These are phyloP conservation scores for Blennius ocellaris DNA, from an alignment of 2,113 vertebrate genomes.

Conservation along the genomic window DNA sequence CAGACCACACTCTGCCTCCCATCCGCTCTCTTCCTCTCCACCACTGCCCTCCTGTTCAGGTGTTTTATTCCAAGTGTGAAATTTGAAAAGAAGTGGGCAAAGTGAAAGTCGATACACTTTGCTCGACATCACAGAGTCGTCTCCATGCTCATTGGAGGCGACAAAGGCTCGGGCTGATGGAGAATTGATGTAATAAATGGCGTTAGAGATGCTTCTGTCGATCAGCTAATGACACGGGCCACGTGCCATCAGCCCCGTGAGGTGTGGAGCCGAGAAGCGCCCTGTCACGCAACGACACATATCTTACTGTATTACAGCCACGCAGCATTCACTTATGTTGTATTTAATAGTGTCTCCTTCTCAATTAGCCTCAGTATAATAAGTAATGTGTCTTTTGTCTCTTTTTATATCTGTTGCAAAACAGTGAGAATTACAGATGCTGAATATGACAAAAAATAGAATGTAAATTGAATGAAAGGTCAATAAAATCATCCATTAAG, in stretches of 20 bases:
- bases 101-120: slow-evolving; percentile 48
- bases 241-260: background rate
- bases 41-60: background rate
- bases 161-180: slow-evolving; percentile 17
- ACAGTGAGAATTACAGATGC: too few species aligned
- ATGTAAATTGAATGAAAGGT: too few species aligned
- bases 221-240: slow-evolving; percentile 21
- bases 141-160: slow-evolving; percentile 20
- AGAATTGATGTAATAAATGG: slow-evolving; percentile 45
- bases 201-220: slow-evolving; percentile 31
- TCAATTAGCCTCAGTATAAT: too few species aligned
- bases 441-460: too few species aligned
- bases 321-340: too few species aligned
- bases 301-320: too few species aligned
- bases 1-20: background rate
- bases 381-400: too few species aligned
- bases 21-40: background rate
- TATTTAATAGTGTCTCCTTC: too few species aligned
- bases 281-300: background rate
- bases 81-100: slow-evolving; percentile 24
- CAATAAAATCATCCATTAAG: too few species aligned
- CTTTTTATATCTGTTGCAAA: too few species aligned
- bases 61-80: slow-evolving; percentile 7
- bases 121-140: slow-evolving; percentile 31
- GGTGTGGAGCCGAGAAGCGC: background rate